Conservation (phyloP, 2,113 vertebrate species). For the Casuarius casuarius region DNA sequence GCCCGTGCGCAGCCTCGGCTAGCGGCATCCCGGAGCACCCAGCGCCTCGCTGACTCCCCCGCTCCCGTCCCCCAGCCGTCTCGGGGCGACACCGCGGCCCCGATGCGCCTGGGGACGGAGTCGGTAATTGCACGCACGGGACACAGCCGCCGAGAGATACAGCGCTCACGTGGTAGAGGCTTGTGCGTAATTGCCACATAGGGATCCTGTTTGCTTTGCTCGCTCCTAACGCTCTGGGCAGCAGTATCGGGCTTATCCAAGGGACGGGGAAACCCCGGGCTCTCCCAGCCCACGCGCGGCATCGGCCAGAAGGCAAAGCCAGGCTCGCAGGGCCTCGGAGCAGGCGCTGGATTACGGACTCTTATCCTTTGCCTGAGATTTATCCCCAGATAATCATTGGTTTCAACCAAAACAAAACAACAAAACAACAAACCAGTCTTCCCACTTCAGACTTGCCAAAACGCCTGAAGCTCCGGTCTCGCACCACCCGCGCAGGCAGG, state of each 20-base stretch:
- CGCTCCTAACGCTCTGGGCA: background rate
- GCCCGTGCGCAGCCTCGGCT: rapidly evolving
- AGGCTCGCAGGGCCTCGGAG: background rate
- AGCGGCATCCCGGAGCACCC: background rate
- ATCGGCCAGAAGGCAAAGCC: background rate
- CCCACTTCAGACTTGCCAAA: too few relatives aligned
- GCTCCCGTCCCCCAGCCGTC: rapidly evolving
- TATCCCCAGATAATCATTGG: background rate
- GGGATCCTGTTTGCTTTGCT: background rate
- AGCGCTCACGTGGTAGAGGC: background rate
- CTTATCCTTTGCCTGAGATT: background rate
- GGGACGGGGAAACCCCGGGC: background rate
- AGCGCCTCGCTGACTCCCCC: background rate
- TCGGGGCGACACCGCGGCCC: background rate
- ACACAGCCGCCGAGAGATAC: background rate
- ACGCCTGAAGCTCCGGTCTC: too few relatives aligned
- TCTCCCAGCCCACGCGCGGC: background rate
- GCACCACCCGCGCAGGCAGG: too few relatives aligned
- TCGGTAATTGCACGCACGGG: background rate
- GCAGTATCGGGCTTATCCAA: background rate
- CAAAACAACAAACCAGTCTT: too few relatives aligned
- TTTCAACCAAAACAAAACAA: too few relatives aligned
- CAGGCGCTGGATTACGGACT: rapidly evolving
- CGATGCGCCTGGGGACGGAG: background rate
- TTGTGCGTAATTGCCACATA: background rate